Percentiles rank a stretch among this genome's conserved stretches.
Evolutionary conservation across 2,797 vertebrate species (phyloP).

Genomic region (Helarctos malayanus): DNA sequence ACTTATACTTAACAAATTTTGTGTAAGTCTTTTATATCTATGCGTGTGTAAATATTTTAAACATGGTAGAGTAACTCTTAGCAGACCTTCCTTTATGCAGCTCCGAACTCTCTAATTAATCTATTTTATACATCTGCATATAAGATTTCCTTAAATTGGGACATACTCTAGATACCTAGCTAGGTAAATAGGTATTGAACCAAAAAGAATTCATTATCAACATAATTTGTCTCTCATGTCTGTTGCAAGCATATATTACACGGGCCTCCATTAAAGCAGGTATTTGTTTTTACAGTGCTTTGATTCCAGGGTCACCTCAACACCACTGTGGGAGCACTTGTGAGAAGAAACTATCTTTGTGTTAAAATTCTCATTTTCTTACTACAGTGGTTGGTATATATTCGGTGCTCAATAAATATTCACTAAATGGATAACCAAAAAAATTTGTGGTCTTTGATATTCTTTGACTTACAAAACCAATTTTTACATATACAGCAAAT

Average conservation of each 20-base stretch:
- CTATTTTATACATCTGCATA: not conserved
- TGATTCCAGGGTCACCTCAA: not conserved
- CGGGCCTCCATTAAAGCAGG: not conserved
- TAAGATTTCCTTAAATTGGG: constrained; percentile 10
- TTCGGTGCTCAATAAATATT: not conserved
- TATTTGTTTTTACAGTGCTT: not conserved
- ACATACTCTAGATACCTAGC: not conserved
- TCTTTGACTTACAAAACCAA: not conserved
- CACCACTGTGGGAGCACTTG: not conserved
- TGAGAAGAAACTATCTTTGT: not conserved
- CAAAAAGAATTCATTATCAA: not conserved
- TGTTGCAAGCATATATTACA: not conserved
- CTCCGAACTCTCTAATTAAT: not conserved
- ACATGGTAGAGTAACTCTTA: not conserved
- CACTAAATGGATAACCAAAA: constrained; percentile 12
- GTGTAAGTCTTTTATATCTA: not conserved
- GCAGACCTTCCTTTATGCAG: not conserved
- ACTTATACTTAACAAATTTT: not conserved
- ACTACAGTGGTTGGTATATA: not conserved
- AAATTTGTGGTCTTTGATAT: not conserved
- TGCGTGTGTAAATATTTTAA: constrained; percentile 47
- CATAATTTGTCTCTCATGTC: not conserved
- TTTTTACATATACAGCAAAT: not conserved
- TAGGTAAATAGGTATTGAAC: not conserved
- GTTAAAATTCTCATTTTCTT: constrained; percentile 18